Evolutionary conservation across 2,113 vertebrate genomes (phyloP).

Genomic region (Acrocephalus kingi): DNA sequence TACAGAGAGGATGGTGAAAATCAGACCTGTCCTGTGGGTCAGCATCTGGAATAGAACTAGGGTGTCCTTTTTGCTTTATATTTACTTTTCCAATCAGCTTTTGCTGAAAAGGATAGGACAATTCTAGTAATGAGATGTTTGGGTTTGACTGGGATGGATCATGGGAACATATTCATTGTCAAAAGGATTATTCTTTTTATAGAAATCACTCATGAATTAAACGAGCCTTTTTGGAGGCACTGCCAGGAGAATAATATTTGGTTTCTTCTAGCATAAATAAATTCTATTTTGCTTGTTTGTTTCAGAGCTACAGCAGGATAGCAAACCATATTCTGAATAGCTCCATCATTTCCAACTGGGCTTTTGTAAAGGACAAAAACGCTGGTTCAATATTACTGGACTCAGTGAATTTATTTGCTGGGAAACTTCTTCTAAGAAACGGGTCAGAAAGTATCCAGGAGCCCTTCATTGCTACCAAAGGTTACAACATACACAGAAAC

Average conservation of each 20-base stretch:
- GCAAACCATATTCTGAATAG: conserved; percentile 71
- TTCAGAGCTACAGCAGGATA: conserved; percentile 69
- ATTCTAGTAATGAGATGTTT: neutral
- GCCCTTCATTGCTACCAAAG: conserved; percentile 66
- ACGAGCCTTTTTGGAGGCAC: neutral
- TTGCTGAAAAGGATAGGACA: neutral
- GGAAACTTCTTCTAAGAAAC: neutral
- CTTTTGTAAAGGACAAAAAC: conserved; percentile 57
- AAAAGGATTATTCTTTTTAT: neutral
- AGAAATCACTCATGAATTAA: neutral
- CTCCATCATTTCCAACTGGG: conserved; percentile 66
- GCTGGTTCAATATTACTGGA: conserved; percentile 71
- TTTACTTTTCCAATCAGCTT: neutral
- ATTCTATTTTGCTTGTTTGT: neutral
- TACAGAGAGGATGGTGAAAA: neutral
- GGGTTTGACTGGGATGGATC: neutral
- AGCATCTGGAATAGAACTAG: neutral
- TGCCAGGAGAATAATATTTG: neutral
- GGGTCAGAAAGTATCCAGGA: conserved; percentile 45
- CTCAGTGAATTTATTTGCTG: conserved; percentile 74
- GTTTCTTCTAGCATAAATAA: neutral
- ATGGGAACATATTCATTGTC: neutral
- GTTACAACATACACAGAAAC: conserved; percentile 21
- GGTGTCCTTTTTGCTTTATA: neutral
- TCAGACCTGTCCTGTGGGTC: neutral